phyloP scores from a whole-genome alignment of 2,888 invertebrate species.

The Stenoptilia bipunctidactyla region DNA sequence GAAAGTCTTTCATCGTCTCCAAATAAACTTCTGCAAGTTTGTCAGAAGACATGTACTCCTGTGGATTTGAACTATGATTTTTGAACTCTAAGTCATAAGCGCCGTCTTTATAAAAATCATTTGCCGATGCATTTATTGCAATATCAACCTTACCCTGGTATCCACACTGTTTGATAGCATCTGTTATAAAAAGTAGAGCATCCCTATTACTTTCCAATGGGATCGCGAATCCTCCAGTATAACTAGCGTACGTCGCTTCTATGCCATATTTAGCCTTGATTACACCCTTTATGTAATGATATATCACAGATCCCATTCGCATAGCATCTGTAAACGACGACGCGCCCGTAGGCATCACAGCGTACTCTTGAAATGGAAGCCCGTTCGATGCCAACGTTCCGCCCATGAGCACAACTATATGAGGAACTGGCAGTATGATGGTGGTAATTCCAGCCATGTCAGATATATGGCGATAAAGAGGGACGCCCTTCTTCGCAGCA shows the following conservation, averaged over 20 bases:
- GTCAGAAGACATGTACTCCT: constrained; percentile 84
- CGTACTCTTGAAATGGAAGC: constrained; percentile 95
- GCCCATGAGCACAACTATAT: constrained; percentile 97
- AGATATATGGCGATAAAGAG: constrained; percentile 92
- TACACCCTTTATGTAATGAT: constrained; percentile 92
- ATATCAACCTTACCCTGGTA: constrained; percentile 93
- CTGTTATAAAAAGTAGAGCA: constrained; percentile 84
- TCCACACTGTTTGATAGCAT: constrained; percentile 93
- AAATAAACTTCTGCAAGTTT: constrained; percentile 89
- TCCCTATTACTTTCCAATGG: constrained; percentile 96
- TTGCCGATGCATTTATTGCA: constrained; percentile 97
- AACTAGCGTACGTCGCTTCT: constrained; percentile 94
- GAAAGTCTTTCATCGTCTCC: constrained; percentile 90
- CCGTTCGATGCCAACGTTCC: constrained; percentile 97
- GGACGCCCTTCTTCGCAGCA: constrained; percentile 92
- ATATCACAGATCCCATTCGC: constrained; percentile 96
- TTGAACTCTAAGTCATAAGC: constrained; percentile 97
- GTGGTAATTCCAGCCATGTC: constrained; percentile 91
- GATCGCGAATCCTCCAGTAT: constrained; percentile 98
- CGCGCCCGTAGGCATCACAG: constrained; percentile 94
- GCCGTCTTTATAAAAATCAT: constrained; percentile 90
- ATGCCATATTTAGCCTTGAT: constrained; percentile 91
- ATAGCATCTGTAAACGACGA: constrained; percentile 93
- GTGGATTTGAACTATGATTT: constrained; percentile 90
- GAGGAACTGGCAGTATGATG: constrained; percentile 95